phyloP scores from a whole-genome alignment of 2,113 vertebrate species.

The Orcinus orca region DNA sequence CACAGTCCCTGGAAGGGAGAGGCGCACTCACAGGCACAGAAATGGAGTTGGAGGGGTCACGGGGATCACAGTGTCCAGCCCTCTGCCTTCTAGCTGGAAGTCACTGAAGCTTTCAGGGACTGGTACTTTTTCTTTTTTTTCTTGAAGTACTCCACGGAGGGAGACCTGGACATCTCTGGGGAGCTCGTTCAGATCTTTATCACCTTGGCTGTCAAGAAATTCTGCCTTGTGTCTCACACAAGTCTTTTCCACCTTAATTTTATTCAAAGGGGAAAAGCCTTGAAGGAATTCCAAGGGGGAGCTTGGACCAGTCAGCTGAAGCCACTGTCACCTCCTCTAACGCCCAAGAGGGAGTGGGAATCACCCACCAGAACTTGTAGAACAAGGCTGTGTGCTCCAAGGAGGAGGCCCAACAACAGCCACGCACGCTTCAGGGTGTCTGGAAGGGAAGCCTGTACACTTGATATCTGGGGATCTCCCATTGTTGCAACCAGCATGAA shows the following conservation, averaged over 20 bases:
- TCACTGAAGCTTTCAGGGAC: not conserved
- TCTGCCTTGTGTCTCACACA: not conserved
- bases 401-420: not conserved
- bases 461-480: accelerated
- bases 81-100: not conserved
- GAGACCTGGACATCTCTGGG: conserved; percentile 5
- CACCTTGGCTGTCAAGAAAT: conserved; percentile 30
- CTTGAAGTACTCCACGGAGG: not conserved
- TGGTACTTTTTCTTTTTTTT: not conserved
- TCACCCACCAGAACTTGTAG: not conserved
- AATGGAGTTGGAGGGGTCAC: accelerated
- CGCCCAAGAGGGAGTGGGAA: not conserved
- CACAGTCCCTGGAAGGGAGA: not conserved
- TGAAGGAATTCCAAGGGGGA: not conserved
- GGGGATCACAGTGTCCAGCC: accelerated
- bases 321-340: not conserved
- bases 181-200: conserved; percentile 39
- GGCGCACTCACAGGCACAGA: accelerated
- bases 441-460: accelerated
- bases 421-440: accelerated
- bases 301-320: not conserved
- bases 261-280: not conserved
- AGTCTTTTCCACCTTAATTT: conserved; percentile 36
- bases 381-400: not conserved
- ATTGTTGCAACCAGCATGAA: not conserved